Base-by-base conservation (phyloP, 1,140 invertebrate genomes). In the Sarcophaga peregrina region DNA sequence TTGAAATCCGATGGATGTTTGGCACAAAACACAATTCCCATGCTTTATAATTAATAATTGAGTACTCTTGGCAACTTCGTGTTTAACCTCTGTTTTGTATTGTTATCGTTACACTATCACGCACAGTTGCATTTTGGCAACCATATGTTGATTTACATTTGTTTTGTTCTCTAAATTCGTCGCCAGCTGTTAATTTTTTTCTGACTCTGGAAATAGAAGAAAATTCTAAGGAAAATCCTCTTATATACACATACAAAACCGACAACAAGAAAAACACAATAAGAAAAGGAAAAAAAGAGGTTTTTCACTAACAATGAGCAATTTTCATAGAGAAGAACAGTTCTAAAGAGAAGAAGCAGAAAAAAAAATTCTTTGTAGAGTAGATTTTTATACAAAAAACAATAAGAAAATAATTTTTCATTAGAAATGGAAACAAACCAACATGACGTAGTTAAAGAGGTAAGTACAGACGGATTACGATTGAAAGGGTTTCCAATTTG, bases 371-470 rank as follows among this genome's bases (percentile, higher is more conserved):
- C 13, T 52, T 10, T 52, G 50, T 52, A 25, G 17, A 68, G 62
- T 68, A 68, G 62, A 68, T 68, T 68, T 68, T 68, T 68, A 20
- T 20, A 68, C 62, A 68, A 20, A n/a, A 68, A 20, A n/a, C 13
- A n/a, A n/a, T 58, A 37, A 37, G 25, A 37, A 37, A 68, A 25
- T 20, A 68, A n/a, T n/a, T 62, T 6, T 20, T 17, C 20, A 25
- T 3, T 8, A 68, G n/a, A 20, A 20, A 25, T 20, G 20, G 17
- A 68, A 68, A 78, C 50, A 47, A 47, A 47, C 17, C n/a, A 17
- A 11, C 75, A 78, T 8, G 75, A 78, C 10, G n/a, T 78, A 5
- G 8, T 78, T 25, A 78, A 78, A 11, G 47, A 78, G 75, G 75
- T 78, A 78, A 52, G 20, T 15, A 68, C 7, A 15, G 17, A 68